Conservation (phyloP, 1,140 invertebrate species). For the Aphaenogaster rudis region DNA sequence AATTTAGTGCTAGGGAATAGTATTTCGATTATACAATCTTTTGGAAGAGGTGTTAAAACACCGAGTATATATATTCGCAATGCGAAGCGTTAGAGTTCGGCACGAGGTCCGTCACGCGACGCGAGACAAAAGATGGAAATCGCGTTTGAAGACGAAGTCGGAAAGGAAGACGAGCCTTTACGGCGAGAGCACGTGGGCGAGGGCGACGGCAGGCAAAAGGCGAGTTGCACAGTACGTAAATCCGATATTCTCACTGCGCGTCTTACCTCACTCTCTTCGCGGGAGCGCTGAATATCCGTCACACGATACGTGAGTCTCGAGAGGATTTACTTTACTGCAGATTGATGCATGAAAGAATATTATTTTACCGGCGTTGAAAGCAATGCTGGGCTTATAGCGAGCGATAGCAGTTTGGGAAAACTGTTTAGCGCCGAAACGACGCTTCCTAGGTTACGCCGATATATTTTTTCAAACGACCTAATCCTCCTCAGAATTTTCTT, state of each 20-base stretch:
- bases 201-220: conserved; percentile 69
- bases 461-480: not conserved
- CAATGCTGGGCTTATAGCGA: conserved; percentile 21
- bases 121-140: conserved; percentile 65
- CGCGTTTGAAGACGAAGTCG: conserved; percentile 63
- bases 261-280: conserved; percentile 75
- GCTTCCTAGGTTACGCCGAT: not conserved
- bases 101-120: conserved; percentile 39
- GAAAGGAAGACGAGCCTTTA: conserved; percentile 59
- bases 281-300: conserved; percentile 80
- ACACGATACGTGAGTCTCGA: conserved; percentile 73
- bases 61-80: not conserved
- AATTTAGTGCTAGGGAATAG: not conserved
- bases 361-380: conserved; percentile 64
- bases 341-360: conserved; percentile 71
- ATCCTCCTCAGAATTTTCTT: not conserved
- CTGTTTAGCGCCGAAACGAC: conserved; percentile 31
- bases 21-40: conserved; percentile 11
- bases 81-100: conserved; percentile 2
- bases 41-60: not conserved
- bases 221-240: conserved; percentile 79
- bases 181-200: conserved; percentile 42
- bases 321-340: conserved; percentile 76
- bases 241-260: conserved; percentile 82
- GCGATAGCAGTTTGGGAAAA: conserved; percentile 40